phyloP scores from a whole-genome alignment of 2,888 invertebrate species.

The Cosmia trapezina region DNA sequence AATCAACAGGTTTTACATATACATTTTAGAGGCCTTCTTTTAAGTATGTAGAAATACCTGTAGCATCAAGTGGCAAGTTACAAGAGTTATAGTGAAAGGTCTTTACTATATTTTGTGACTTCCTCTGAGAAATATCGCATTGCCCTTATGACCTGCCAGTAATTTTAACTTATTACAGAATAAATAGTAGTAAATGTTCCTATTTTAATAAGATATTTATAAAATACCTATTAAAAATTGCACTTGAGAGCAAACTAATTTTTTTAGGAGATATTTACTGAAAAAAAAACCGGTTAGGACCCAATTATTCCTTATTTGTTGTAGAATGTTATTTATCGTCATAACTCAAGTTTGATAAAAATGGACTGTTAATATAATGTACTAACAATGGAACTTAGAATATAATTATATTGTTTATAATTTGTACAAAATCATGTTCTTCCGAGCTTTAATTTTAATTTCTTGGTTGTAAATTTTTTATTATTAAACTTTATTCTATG shows the following conservation, averaged over 20 bases:
- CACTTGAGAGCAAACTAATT: not conserved
- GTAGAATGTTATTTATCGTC: constrained; percentile 63
- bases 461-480: constrained; percentile 88
- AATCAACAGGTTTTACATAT: no score
- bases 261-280: not conserved
- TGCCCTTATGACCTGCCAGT: constrained; percentile 6
- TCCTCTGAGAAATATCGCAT: not conserved
- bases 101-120: not conserved
- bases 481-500: constrained; percentile 88
- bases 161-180: constrained; percentile 11
- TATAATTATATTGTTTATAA: constrained; percentile 67
- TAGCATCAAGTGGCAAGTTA: no score
- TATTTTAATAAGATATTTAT: constrained; percentile 31
- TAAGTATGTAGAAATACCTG: no score
- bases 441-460: constrained; percentile 89
- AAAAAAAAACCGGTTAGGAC: not conserved
- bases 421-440: constrained; percentile 88
- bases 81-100: no score
- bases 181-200: constrained; percentile 18
- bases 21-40: no score
- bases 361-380: constrained; percentile 73
- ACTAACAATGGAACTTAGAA: constrained; percentile 69
- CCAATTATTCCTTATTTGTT: constrained; percentile 53
- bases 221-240: constrained; percentile 14
- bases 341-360: constrained; percentile 66